Conservation (phyloP, 2,797 vertebrate species). For the Syncerus caffer region DNA sequence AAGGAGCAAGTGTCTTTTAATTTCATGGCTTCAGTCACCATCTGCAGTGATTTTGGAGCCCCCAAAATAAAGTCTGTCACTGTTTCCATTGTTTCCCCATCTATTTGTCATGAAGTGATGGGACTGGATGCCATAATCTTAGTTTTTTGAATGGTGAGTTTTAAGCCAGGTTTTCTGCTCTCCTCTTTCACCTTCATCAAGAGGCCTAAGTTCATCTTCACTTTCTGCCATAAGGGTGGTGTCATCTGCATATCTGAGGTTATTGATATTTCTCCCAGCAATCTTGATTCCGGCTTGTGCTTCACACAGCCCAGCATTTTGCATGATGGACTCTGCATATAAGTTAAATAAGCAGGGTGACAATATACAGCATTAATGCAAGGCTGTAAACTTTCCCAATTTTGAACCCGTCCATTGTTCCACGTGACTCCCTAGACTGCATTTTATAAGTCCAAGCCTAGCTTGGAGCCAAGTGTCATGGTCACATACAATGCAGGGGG, state of each 20-base stretch:
- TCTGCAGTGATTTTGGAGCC: not conserved
- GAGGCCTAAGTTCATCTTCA: not conserved
- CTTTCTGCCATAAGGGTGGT: not conserved
- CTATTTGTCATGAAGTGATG: not conserved
- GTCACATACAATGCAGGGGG: not conserved
- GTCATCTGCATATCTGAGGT: not conserved
- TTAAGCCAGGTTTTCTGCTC: not conserved
- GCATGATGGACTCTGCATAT: not conserved
- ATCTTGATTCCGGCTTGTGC: not conserved
- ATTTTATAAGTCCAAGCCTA: not conserved
- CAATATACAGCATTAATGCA: not conserved
- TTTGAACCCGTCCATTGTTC: not conserved
- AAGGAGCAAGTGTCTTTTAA: not conserved
- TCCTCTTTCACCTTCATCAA: not conserved
- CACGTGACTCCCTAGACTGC: not conserved
- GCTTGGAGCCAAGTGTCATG: not conserved
- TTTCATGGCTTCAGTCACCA: not conserved
- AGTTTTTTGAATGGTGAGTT: not conserved
- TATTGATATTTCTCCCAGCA: not conserved
- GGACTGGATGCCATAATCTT: not conserved
- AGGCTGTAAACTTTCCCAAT: not conserved
- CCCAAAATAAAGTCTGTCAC: not conserved
- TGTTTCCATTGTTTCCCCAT: not conserved
- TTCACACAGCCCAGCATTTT: not conserved
- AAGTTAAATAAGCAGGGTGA: not conserved